These are phyloP conservation scores for Pterocles gutturalis DNA, from an alignment of 2,113 vertebrate species.

Conservation along the genomic window DNA sequence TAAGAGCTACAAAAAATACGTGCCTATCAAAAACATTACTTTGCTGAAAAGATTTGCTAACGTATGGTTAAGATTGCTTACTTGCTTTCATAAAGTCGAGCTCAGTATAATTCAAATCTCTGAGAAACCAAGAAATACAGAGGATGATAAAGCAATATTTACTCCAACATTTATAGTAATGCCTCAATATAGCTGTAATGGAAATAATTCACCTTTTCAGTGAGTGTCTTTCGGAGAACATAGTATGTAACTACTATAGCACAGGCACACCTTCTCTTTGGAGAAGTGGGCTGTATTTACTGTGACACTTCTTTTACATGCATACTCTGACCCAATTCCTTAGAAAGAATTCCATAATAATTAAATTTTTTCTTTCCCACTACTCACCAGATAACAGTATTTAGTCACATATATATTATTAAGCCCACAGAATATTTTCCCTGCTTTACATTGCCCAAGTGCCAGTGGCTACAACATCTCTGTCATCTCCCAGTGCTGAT, in stretches of 20 bases:
- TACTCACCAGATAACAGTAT: neutral
- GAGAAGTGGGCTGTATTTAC: neutral
- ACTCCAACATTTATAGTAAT: neutral
- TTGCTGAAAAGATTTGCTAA: neutral
- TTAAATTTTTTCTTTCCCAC: neutral
- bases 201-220: neutral
- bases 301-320: neutral
- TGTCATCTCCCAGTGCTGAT: neutral
- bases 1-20: neutral
- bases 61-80: neutral
- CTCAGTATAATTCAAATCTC: neutral
- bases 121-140: neutral
- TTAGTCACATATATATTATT: neutral
- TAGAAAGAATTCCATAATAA: neutral
- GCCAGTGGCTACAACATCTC: neutral
- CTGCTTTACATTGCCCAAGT: neutral
- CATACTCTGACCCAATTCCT: neutral
- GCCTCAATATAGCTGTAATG: neutral
- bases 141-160: neutral
- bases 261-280: neutral
- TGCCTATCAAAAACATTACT: neutral
- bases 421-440: neutral
- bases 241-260: neutral
- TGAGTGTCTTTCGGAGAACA: neutral
- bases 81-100: neutral